A percentile compares a stretch with the other conserved stretches of the same genome.
Evolutionary conservation across 2,888 invertebrate genomes (phyloP).

Genomic region (Campoplex capitator): DNA sequence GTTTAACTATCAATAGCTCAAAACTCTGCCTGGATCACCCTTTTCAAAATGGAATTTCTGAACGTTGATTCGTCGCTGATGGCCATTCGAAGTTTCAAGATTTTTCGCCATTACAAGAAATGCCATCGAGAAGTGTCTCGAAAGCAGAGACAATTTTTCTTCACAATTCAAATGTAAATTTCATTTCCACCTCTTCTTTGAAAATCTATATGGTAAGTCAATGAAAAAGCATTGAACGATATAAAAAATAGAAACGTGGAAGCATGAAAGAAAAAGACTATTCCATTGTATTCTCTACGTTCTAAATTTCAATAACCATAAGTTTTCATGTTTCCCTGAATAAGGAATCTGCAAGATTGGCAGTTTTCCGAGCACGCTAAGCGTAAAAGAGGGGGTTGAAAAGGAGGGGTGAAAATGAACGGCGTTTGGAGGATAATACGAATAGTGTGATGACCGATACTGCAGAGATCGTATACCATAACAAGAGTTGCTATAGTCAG

Average conservation of each 20-base stretch:
- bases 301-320: background rate
- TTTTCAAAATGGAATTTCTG: background rate
- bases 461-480: constrained; percentile 28
- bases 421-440: constrained; percentile 13
- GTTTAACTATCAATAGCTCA: too few relatives aligned
- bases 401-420: constrained; percentile 4
- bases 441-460: constrained; percentile 32
- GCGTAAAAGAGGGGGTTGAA: background rate
- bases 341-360: constrained; percentile 3
- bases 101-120: background rate
- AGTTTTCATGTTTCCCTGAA: background rate
- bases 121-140: background rate
- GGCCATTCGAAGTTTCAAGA: background rate
- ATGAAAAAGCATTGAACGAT: background rate
- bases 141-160: background rate
- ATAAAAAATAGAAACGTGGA: background rate
- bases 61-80: background rate
- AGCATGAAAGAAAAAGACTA: background rate
- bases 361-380: background rate
- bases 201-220: background rate
- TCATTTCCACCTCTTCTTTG: background rate
- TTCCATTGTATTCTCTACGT: background rate
- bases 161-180: background rate
- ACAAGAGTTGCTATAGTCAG: constrained; percentile 26
- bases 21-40: background rate